Conservation (phyloP, 2,888 invertebrate genomes). For the Frankliniella intonsa region DNA sequence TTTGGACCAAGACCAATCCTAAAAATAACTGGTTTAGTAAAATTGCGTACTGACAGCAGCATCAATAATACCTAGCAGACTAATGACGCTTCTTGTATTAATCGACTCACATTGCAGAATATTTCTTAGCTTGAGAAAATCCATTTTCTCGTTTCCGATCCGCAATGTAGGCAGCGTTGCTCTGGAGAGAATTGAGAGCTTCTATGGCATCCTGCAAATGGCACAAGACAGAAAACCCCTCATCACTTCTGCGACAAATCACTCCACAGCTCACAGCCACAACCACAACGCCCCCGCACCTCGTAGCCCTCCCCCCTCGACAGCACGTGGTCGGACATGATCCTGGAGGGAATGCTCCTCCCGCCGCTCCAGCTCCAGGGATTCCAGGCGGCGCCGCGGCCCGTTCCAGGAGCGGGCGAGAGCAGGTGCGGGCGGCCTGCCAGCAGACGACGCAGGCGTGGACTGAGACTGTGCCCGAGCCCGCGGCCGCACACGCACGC, state of each 20-base stretch:
- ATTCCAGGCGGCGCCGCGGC: neutral
- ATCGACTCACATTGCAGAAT: constrained; percentile 39
- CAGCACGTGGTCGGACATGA: neutral
- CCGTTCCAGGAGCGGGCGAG: too few relatives aligned
- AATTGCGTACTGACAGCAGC: neutral
- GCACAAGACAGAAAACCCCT: too few relatives aligned
- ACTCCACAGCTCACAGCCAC: too few relatives aligned
- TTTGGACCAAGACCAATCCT: constrained; percentile 37
- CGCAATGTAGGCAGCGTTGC: constrained; percentile 54
- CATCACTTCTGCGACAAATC: too few relatives aligned
- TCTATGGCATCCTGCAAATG: constrained; percentile 61
- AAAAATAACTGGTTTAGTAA: constrained; percentile 26
- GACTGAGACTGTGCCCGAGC: neutral
- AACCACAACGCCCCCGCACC: neutral
- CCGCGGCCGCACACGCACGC: neutral
- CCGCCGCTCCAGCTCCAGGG: neutral
- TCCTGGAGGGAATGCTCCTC: neutral
- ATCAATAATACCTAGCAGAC: neutral
- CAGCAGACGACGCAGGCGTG: neutral
- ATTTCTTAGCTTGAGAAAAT: constrained; percentile 16
- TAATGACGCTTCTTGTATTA: neutral
- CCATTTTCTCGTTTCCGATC: neutral
- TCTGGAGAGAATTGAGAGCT: constrained; percentile 65
- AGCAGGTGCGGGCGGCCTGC: neutral
- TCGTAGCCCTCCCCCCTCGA: neutral